phyloP scores from a whole-genome alignment of 2,113 vertebrate species.

The Festucalex cinctus region DNA sequence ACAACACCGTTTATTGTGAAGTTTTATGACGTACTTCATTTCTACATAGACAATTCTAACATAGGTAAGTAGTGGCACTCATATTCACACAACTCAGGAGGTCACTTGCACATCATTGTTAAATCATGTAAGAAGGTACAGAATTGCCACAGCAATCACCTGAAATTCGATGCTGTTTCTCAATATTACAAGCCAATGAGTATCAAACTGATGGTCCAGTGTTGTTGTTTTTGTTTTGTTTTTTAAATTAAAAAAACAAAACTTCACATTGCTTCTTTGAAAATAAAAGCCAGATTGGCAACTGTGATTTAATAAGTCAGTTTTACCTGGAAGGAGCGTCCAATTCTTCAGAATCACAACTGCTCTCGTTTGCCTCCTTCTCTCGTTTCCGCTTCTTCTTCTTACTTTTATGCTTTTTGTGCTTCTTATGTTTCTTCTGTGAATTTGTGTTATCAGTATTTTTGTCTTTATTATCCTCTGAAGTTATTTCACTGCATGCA shows the following conservation, averaged over 20 bases:
- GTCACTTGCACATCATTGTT: neutral
- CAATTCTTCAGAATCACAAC: conserved; percentile 68
- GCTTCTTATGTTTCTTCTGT: conserved; percentile 85
- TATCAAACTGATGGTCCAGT: neutral
- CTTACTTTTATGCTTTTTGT: conserved; percentile 94
- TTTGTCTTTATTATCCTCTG: conserved; percentile 9
- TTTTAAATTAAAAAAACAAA: no score
- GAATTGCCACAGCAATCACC: no score
- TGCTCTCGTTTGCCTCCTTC: conserved; percentile 78
- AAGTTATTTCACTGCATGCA: neutral
- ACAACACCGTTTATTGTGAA: neutral
- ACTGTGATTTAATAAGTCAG: neutral
- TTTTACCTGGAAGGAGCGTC: conserved; percentile 60
- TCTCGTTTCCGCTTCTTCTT: conserved; percentile 88
- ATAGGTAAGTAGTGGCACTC: neutral
- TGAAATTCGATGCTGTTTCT: no score
- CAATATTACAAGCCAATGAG: neutral
- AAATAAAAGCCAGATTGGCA: neutral
- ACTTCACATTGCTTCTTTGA: neutral
- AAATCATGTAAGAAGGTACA: neutral
- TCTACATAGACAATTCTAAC: neutral
- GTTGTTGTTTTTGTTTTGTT: no score
- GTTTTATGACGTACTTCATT: neutral
- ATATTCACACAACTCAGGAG: neutral
- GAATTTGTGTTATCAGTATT: conserved; percentile 71